A percentile compares a stretch with the other conserved stretches of the same genome.
These are phyloP conservation scores for Clostera curtula DNA, from an alignment of 2,888 invertebrate genomes.

Conservation along the genomic window DNA sequence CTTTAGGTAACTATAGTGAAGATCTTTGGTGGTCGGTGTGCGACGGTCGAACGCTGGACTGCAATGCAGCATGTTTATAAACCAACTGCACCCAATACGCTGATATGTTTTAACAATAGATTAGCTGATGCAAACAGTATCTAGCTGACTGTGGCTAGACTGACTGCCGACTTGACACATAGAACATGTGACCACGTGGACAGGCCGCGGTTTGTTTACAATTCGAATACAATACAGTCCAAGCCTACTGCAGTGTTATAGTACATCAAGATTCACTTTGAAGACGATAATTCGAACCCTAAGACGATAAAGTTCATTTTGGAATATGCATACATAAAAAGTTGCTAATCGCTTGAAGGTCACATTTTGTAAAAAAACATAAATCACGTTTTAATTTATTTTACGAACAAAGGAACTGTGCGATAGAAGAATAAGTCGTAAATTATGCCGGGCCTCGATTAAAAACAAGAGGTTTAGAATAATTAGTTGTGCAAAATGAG, in stretches of 20 bases:
- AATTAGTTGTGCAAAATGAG: neutral
- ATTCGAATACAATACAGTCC: conserved; percentile 6
- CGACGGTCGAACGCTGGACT: conserved; percentile 25
- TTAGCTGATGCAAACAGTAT: conserved; percentile 14
- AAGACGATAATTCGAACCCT: too few relatives aligned
- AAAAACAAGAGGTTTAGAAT: neutral
- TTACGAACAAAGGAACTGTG: neutral
- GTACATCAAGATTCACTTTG: too few relatives aligned
- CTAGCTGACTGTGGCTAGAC: conserved; percentile 11
- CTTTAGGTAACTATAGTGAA: conserved; percentile 65
- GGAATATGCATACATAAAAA: neutral
- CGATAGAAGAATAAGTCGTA: too few relatives aligned
- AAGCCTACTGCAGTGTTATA: conserved; percentile 10
- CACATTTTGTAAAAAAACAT: neutral
- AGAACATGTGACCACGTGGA: conserved; percentile 22
- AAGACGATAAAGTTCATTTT: too few relatives aligned
- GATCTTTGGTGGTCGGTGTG: conserved; percentile 24
- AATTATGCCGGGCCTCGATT: neutral
- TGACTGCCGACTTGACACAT: conserved; percentile 8
- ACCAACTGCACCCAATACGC: conserved; percentile 29
- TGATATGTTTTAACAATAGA: conserved; percentile 22
- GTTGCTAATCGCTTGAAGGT: neutral
- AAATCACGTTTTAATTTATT: neutral
- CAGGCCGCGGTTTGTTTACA: conserved; percentile 17
- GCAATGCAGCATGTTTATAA: conserved; percentile 40